Evolutionary conservation across 2,113 vertebrate species (phyloP), one percentile per base, ranked within the genome.

Genomic region (Gambusia affinis): DNA sequence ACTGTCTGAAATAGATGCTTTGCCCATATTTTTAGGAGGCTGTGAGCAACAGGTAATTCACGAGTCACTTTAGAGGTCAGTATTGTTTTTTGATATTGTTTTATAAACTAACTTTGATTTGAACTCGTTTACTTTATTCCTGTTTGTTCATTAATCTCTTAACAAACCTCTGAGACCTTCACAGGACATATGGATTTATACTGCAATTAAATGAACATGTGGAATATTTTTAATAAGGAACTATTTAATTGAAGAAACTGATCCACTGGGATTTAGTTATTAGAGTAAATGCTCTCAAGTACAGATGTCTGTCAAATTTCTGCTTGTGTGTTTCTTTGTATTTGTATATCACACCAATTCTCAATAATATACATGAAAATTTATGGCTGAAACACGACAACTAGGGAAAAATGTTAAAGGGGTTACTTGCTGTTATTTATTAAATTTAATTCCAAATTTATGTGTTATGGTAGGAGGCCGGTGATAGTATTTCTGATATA

Each of bases 1-100:
- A 76, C 71, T 24, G 67, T 64, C 24, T 75, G 39, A 65, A 47
- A 24, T n/a, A 39, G 57, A 67, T 66, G 62, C n/a, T 70, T 64
- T 61, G 67, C 30, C 61, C 29, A 35, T 39, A 27, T 19, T n/a
- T 44, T 30, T 64, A 66, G 60, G 70, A 14, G 64, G 10, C 31
- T 80, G 78, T 60, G 72, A 30, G n/a, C 54, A 72, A 70, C 28
- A 62, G 37, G 39, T 67, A n/a, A 27, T 39, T 28, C 37, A 54
- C 54, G 31, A 62, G 33, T 71, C 27, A 39, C 68, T 72, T 67
- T 35, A 64, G 8, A 69, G 30, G 54, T 54, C 39, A 69, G 27
- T 76, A 17, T 44, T 44, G 42, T 17, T 17, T 44, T 17, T 44
- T 17, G 15, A 17, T 19, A 47, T 19, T 47, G 44, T 47, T 47